phyloP scores from a whole-genome alignment of 2,797 vertebrate species.

The Acanthurus tractus region DNA sequence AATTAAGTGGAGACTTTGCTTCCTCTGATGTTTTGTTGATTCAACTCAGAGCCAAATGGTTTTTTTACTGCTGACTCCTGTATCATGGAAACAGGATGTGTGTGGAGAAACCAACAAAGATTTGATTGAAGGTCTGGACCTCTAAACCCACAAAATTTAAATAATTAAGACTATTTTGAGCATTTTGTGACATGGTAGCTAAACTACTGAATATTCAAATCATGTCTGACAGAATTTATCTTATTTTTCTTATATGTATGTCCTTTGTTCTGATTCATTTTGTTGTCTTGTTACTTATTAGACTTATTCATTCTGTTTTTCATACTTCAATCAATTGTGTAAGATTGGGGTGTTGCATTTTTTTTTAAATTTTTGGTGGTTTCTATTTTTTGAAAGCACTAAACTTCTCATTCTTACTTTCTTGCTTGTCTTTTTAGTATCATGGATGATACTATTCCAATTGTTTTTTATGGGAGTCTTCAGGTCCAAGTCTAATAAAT shows the following conservation, averaged over 20 bases:
- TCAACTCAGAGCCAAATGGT: conserved; percentile 17
- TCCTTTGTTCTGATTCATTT: no score
- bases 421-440: neutral
- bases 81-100: conserved; percentile 6
- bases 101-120: conserved; percentile 3
- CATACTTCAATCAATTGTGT: neutral
- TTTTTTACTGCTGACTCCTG: neutral
- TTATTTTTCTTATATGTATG: no score
- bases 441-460: neutral
- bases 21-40: conserved; percentile 20
- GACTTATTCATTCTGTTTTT: neutral
- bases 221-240: neutral
- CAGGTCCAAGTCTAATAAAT: conserved; percentile 26
- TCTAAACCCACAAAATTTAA: no score
- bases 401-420: neutral
- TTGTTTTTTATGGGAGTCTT: conserved; percentile 27
- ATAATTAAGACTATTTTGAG: neutral
- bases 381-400: neutral
- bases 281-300: neutral
- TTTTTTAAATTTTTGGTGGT: neutral
- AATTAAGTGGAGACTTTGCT: neutral
- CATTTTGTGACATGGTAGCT: neutral
- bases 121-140: no score
- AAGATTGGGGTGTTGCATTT: neutral
- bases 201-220: neutral